These are phyloP conservation scores for Ceramica pisi DNA, from an alignment of 2,888 invertebrate genomes.

Conservation along the genomic window DNA sequence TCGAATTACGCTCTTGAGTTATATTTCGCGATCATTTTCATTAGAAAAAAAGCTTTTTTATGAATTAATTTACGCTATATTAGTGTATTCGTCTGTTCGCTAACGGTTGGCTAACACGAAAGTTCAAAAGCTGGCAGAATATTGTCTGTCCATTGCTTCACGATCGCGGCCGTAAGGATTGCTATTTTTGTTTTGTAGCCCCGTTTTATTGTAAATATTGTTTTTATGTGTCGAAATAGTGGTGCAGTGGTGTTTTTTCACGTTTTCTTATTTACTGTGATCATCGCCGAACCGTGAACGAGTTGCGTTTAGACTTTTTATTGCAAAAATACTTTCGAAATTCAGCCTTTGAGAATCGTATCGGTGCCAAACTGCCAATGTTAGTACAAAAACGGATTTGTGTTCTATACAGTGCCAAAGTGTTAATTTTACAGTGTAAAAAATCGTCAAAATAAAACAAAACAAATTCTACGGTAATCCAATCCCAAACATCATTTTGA, in stretches of 20 bases:
- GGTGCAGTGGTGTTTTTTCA: conserved; percentile 69
- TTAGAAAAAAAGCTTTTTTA: conserved; percentile 80
- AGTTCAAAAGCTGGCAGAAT: conserved; percentile 51
- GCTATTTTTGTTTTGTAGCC: conserved; percentile 88
- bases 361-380: conserved; percentile 70
- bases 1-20: conserved; percentile 78
- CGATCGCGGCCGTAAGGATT: conserved; percentile 67
- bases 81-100: conserved; percentile 65
- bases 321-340: conserved; percentile 76
- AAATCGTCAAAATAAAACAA: conserved; percentile 28
- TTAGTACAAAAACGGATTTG: conserved; percentile 70
- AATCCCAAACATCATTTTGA: conserved; percentile 25
- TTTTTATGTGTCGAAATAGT: conserved; percentile 82
- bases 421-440: conserved; percentile 36
- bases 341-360: conserved; percentile 57
- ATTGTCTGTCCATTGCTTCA: conserved; percentile 42
- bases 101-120: conserved; percentile 74
- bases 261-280: conserved; percentile 69
- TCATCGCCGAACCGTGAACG: conserved; percentile 72
- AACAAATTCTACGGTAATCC: conserved; percentile 17
- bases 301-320: conserved; percentile 59
- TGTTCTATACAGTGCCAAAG: conserved; percentile 77
- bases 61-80: conserved; percentile 77
- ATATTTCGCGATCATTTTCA: conserved; percentile 80
- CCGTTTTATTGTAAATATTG: conserved; percentile 87